Evolutionary conservation across 1,140 invertebrate genomes (phyloP), one percentile per base, ranked within the genome.

Genomic region (Armadillidium nasatum): DNA sequence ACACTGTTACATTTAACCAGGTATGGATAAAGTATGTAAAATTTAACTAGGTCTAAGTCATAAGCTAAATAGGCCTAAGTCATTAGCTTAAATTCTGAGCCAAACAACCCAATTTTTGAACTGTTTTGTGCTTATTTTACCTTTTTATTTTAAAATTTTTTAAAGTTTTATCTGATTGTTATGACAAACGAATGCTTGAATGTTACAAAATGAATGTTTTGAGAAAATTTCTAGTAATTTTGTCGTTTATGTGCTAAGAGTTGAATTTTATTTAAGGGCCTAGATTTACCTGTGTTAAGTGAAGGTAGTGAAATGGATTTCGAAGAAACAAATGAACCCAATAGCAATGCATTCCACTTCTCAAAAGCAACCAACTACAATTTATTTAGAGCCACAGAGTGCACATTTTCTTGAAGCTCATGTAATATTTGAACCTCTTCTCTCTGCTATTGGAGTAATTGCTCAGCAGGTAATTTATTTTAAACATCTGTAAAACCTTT

Each of bases 341-440:
- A 69, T n/a, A 73, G 46, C 66, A 68, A 19, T 15, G 71, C 69
- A 19, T 46, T 60, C 54, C 68, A 70, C 67, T 23, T 70, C 68
- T 11, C 50, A 60, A 60, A 13, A 60, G 19, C 19, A 60, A 13
- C 50, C 50, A 60, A 60, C 50, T 3, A 19, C 50, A 13, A 19
- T 60, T 19, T 19, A 15, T 19, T 19, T 13, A 23, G 75, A 78
- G 22, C 75, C 76, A 78, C 72, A 79, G 76, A 19, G 82, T 76
- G 70, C 94, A 2, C 89, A 93, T 84, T 85, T 95, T 68, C 85
- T 95, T 73, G 94, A 96, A 85, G 94, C 94, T 19, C 94, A 96
- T 87, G 87, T 95, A n/a, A 94, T 96, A 79, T 96, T 96, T 84
- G 92, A 95, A 83, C 93, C 94, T 0, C 86, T 96, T 72, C 85